Conservation (phyloP, 2,797 vertebrate species). For the Mico argentatus region DNA sequence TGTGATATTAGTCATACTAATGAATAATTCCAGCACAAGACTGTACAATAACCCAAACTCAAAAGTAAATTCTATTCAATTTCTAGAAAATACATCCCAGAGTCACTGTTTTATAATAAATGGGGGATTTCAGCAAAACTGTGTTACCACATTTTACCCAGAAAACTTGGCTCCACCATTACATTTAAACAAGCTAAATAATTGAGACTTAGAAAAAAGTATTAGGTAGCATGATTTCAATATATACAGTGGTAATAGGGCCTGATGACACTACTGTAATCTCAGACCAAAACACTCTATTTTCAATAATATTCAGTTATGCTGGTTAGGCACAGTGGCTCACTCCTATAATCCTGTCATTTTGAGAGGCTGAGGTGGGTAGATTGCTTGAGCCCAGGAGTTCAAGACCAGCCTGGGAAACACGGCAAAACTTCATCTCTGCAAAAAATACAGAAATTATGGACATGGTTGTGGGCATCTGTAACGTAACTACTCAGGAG, state of each 20-base stretch:
- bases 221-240: background rate
- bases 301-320: background rate
- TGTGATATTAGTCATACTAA: background rate
- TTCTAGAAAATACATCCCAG: constrained; percentile 34
- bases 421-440: too few relatives aligned
- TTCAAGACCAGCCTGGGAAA: too few relatives aligned
- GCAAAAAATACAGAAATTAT: too few relatives aligned
- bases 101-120: constrained; percentile 18
- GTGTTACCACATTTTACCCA: background rate
- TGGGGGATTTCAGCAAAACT: background rate
- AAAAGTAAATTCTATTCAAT: background rate
- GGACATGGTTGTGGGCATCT: too few relatives aligned
- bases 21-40: background rate
- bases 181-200: background rate
- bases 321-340: too few relatives aligned
- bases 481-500: too few relatives aligned
- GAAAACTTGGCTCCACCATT: constrained; percentile 11
- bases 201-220: background rate
- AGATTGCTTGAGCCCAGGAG: too few relatives aligned
- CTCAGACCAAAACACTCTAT: background rate
- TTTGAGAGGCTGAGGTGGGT: too few relatives aligned
- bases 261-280: background rate
- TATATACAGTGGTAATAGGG: background rate
- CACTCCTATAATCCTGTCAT: too few relatives aligned
- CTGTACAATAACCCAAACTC: constrained; percentile 43